These are phyloP conservation scores for Scrobipalpa atriplicella DNA, from an alignment of 2,888 invertebrate genomes.

Conservation along the genomic window DNA sequence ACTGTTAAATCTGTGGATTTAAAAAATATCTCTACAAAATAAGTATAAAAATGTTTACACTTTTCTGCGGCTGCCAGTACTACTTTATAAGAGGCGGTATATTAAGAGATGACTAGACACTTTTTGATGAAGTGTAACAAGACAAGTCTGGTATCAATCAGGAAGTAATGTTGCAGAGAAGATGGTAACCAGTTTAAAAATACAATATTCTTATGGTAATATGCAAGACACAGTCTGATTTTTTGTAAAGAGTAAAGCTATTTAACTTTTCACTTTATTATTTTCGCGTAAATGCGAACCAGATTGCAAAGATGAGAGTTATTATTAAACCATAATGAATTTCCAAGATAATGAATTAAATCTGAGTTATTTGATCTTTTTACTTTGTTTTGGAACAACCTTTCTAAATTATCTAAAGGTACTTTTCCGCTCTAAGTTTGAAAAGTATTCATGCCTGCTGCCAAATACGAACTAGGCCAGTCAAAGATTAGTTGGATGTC, in stretches of 20 bases:
- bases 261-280: too few relatives aligned
- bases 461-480: constrained; percentile 36
- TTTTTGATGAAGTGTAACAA: constrained; percentile 17
- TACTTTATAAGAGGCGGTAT: constrained; percentile 4
- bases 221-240: neutral
- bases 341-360: neutral
- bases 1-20: too few relatives aligned
- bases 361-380: neutral
- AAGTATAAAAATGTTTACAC: neutral
- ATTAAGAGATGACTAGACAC: constrained; percentile 23
- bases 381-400: neutral
- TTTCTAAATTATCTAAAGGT: neutral
- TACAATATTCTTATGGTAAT: neutral
- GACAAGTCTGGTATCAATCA: constrained; percentile 8
- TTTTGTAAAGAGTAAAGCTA: neutral
- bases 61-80: neutral
- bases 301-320: too few relatives aligned
- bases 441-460: constrained; percentile 12
- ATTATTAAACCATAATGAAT: too few relatives aligned
- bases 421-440: constrained; percentile 7
- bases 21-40: too few relatives aligned
- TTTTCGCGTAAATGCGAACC: too few relatives aligned
- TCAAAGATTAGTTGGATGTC: constrained; percentile 33
- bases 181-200: constrained; percentile 3
- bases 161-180: constrained; percentile 13